phyloP scores from a whole-genome alignment of 2,113 vertebrate genomes.

The Plecotus auritus region DNA sequence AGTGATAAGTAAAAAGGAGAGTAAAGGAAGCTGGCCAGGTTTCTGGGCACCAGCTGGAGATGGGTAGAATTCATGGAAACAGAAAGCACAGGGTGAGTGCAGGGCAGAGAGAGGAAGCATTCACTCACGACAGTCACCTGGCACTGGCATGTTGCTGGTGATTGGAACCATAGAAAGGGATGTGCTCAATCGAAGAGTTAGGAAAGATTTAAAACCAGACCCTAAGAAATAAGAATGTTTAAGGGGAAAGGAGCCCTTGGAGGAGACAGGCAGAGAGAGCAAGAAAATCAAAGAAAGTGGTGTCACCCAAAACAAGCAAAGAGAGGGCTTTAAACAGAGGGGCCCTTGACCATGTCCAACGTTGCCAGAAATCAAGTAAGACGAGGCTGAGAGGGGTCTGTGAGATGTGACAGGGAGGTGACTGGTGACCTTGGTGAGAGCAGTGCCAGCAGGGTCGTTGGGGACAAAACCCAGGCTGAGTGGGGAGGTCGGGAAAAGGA shows the following conservation, averaged over 20 bases:
- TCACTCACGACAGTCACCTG: background rate
- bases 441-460: background rate
- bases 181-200: background rate
- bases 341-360: fast-evolving
- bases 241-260: background rate
- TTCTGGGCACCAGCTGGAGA: background rate
- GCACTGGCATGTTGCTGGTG: background rate
- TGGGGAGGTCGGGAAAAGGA: background rate
- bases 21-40: background rate
- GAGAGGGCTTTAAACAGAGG: background rate
- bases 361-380: background rate
- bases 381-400: background rate
- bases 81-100: background rate
- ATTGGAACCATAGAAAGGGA: background rate
- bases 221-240: background rate
- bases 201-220: background rate
- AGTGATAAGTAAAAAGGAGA: background rate
- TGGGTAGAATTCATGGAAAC: background rate
- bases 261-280: background rate
- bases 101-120: background rate
- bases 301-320: background rate
- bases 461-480: background rate
- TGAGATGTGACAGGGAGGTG: background rate
- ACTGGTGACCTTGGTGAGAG: background rate
- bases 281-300: background rate